phyloP scores from a whole-genome alignment of 2,888 invertebrate genomes.

The Chirona hameri region DNA sequence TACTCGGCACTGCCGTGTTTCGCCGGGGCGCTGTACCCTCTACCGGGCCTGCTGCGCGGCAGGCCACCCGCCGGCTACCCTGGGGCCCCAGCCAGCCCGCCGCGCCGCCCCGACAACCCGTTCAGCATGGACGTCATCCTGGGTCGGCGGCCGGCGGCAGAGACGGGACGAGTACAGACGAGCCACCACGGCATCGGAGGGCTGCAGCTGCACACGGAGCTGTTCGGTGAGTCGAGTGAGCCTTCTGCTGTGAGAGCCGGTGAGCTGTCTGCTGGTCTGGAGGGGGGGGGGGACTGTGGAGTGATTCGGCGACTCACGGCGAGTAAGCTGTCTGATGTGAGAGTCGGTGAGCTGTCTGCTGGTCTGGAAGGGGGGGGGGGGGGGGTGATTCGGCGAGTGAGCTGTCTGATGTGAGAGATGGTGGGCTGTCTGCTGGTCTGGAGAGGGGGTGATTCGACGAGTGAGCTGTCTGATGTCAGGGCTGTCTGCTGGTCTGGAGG shows the following conservation, averaged over 20 bases:
- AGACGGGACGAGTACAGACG: background rate
- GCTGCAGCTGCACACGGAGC: background rate
- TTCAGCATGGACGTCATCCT: conserved; percentile 13
- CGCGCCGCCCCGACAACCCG: background rate
- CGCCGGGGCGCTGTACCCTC: conserved; percentile 1
- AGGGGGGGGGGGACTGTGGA: background rate
- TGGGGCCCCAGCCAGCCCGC: background rate
- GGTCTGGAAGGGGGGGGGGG: no score
- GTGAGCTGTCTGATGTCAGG: no score
- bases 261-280: no score
- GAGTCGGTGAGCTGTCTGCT: no score
- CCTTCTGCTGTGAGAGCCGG: no score
- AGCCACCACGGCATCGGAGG: background rate
- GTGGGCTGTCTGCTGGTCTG: no score
- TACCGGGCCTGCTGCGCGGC: background rate
- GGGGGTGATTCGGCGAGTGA: no score
- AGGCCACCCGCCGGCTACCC: background rate
- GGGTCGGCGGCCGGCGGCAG: background rate
- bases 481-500: no score
- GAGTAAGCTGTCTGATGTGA: no score
- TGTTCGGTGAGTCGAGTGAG: background rate
- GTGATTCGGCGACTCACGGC: no score
- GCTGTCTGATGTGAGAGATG: no score
- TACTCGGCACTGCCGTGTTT: conserved; percentile 3
- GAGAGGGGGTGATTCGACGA: no score